A percentile compares a stretch with the other conserved stretches of the same genome.
Evolutionary conservation across 2,113 vertebrate genomes (phyloP).

Genomic region (Corapipo altera): DNA sequence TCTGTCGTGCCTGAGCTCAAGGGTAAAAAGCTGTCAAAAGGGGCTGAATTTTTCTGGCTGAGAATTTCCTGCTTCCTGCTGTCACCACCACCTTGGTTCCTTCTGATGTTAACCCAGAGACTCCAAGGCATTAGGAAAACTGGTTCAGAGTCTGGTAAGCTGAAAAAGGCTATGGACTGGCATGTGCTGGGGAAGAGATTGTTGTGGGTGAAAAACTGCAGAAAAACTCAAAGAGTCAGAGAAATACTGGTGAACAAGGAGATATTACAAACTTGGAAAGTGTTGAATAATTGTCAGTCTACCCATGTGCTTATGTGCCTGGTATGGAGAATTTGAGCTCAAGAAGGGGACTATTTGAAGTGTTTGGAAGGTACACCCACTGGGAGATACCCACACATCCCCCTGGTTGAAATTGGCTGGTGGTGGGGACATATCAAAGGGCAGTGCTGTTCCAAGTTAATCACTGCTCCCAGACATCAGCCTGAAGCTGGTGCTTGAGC

Average conservation of each 20-base stretch:
- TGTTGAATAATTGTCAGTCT: background rate
- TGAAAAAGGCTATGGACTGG: background rate
- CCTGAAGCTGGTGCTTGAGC: background rate
- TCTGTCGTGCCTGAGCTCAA: background rate
- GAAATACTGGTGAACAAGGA: background rate
- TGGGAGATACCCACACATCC: background rate
- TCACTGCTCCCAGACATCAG: background rate
- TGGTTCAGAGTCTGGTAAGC: background rate
- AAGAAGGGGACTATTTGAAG: background rate
- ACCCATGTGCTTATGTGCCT: background rate
- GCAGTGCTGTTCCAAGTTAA: background rate
- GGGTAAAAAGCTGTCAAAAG: background rate
- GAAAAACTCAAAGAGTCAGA: background rate
- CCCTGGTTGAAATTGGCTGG: background rate
- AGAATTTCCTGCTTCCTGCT: background rate
- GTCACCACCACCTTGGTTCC: background rate
- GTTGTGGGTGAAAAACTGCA: background rate
- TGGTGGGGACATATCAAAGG: background rate
- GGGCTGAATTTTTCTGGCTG: background rate
- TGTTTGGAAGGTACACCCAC: background rate
- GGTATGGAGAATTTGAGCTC: background rate
- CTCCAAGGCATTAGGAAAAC: background rate
- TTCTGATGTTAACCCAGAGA: background rate
- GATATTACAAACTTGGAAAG: background rate
- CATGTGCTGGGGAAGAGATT: background rate